Percentiles rank a stretch among this genome's conserved stretches.
These are phyloP conservation scores for Acomys russatus DNA, from an alignment of 2,797 vertebrate species.

Conservation along the genomic window DNA sequence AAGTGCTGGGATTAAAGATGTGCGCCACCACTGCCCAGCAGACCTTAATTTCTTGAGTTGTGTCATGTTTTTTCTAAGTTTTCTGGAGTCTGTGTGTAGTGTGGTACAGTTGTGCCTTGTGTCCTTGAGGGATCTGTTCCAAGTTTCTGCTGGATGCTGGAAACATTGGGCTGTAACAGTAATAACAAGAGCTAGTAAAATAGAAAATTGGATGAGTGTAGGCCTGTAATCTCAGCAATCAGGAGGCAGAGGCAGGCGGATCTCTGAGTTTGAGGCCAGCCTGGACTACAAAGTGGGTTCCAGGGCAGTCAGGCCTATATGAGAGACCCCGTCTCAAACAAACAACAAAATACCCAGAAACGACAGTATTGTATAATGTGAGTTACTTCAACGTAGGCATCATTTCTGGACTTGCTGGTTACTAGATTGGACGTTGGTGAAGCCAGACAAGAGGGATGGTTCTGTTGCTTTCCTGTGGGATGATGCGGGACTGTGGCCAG, in stretches of 20 bases:
- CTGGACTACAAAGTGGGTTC: not conserved
- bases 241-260: not conserved
- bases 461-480: fast-evolving
- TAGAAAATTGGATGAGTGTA: not conserved
- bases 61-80: not conserved
- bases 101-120: not conserved
- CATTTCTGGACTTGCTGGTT: not conserved
- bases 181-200: not conserved
- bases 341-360: not conserved
- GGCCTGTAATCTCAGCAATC: not conserved
- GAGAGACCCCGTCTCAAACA: not conserved
- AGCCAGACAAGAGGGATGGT: not conserved
- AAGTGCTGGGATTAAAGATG: too few species aligned
- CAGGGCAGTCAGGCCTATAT: not conserved
- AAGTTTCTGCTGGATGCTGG: not conserved
- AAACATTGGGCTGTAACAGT: not conserved
- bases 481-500: not conserved
- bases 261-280: too few species aligned
- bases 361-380: not conserved
- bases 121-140: not conserved
- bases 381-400: not conserved
- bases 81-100: not conserved
- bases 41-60: not conserved
- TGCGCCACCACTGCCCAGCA: too few species aligned
- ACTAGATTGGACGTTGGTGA: not conserved